A percentile compares a stretch with the other conserved stretches of the same genome.
Evolutionary conservation across 2,113 vertebrate species (phyloP).

Genomic region (Arizona elegans): DNA sequence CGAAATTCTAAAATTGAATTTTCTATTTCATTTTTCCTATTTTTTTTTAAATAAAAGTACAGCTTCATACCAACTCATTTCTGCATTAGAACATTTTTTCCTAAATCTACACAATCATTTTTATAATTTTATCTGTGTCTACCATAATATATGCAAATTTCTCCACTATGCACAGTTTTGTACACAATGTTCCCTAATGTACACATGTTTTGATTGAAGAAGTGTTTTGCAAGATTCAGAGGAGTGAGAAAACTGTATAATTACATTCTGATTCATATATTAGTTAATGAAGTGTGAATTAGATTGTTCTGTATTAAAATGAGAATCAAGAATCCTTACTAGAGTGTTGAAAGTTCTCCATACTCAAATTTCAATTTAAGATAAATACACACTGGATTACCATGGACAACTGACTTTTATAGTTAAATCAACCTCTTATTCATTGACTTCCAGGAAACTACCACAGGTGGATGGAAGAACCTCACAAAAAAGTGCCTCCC

Average conservation of each 20-base stretch:
- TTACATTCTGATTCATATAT: background rate
- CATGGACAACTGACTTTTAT: background rate
- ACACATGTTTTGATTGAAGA: background rate
- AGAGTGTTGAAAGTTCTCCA: background rate
- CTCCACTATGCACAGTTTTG: background rate
- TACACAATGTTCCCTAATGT: background rate
- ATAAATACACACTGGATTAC: background rate
- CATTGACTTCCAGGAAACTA: background rate
- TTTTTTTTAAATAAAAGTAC: background rate
- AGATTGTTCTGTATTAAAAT: background rate
- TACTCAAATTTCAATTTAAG: background rate
- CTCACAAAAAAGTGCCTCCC: background rate
- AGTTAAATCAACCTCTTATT: background rate
- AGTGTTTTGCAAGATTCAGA: background rate
- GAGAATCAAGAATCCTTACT: background rate
- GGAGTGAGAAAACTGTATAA: background rate
- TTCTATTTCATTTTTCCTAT: background rate
- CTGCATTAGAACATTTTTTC: background rate
- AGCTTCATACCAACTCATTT: background rate
- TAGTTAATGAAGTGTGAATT: background rate
- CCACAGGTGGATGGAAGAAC: background rate
- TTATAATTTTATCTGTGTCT: background rate
- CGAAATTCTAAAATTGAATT: background rate
- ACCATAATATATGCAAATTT: background rate
- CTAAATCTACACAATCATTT: background rate